phyloP scores from a whole-genome alignment of 92 coral and sea anemone genomes.

The Parazoanthus atlanticus region DNA sequence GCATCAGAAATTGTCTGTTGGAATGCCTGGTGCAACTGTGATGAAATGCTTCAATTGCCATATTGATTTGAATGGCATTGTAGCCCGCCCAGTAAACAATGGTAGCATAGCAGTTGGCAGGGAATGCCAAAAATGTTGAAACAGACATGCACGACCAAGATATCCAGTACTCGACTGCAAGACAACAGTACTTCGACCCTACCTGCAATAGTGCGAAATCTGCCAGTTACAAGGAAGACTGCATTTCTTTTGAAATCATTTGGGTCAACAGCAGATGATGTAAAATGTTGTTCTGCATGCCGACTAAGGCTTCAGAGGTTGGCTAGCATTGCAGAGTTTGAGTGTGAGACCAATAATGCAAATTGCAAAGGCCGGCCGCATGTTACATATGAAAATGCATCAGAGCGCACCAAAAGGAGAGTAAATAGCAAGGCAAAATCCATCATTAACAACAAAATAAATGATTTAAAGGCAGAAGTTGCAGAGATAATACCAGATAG shows the following conservation, averaged over 20 bases:
- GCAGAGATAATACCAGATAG: constrained; percentile 1
- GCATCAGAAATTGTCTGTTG: not conserved
- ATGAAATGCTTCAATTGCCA: not conserved
- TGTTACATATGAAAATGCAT: not conserved
- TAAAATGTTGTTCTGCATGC: constrained; percentile 3
- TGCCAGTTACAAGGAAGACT: not conserved
- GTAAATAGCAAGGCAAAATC: not conserved
- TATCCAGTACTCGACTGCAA: not conserved
- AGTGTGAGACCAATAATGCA: not conserved
- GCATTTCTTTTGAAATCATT: constrained; percentile 2
- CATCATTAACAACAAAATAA: not conserved
- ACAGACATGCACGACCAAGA: constrained; percentile 12
- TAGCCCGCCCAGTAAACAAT: constrained; percentile 1
- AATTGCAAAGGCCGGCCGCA: constrained; percentile 16
- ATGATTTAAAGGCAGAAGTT: constrained; percentile 17
- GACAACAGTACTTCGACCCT: not conserved
- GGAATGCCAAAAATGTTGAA: constrained; percentile 18
- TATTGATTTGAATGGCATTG: constrained; percentile 1
- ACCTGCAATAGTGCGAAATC: not conserved
- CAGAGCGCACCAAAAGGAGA: not conserved
- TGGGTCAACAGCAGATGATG: not conserved
- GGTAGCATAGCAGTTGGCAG: not conserved
- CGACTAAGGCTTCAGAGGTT: constrained; percentile 11
- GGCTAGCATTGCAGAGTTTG: not conserved
- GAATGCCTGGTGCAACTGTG: not conserved